Evolutionary conservation across 2,797 vertebrate species (phyloP).

Genomic region (Neolamprologus multifasciatus): DNA sequence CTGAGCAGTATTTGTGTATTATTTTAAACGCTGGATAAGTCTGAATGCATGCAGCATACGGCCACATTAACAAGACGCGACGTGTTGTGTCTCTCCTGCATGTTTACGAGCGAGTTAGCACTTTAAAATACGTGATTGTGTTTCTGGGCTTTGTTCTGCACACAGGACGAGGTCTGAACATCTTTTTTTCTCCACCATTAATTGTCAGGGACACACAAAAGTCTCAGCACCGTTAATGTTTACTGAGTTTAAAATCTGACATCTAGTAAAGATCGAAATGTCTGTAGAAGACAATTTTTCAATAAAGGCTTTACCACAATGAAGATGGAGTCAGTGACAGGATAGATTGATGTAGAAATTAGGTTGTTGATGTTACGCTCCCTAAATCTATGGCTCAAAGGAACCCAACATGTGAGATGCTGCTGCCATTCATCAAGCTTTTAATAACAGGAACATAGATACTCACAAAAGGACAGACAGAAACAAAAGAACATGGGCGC

Average conservation of each 20-base stretch:
- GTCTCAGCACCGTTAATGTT: not conserved
- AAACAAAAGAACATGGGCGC: not conserved
- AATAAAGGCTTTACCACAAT: not conserved
- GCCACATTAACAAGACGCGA: accelerated
- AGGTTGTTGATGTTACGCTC: not conserved
- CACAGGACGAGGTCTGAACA: not conserved
- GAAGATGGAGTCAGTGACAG: not conserved
- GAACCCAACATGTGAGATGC: not conserved
- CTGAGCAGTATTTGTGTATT: not conserved
- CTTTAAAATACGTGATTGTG: not conserved
- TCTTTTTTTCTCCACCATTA: not conserved
- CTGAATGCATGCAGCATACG: not conserved
- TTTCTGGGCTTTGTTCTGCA: not conserved
- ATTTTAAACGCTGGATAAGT: not conserved
- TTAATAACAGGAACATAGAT: not conserved
- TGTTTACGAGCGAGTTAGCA: not conserved
- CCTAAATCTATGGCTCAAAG: not conserved
- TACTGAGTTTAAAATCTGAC: not conserved
- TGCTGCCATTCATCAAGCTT: not conserved
- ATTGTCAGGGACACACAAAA: not conserved
- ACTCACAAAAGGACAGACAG: accelerated
- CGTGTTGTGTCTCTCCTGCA: not conserved
- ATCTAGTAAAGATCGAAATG: not conserved
- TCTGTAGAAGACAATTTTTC: not conserved
- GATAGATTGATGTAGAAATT: not conserved